A percentile compares a stretch with the other conserved stretches of the same genome.
Evolutionary conservation across 2,113 vertebrate genomes (phyloP).

Genomic region (Phoenicopterus ruber): DNA sequence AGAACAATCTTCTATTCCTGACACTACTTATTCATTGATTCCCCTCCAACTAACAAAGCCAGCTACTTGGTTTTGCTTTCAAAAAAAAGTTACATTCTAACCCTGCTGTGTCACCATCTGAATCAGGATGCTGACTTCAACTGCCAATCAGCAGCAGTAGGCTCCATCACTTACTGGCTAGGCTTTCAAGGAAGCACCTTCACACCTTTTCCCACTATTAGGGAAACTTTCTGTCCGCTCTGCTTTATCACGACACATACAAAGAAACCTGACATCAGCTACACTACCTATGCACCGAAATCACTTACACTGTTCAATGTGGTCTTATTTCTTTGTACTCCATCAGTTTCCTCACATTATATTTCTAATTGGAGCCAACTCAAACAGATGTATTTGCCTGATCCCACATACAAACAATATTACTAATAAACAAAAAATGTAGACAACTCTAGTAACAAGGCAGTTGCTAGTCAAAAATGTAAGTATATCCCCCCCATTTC

Average conservation of each 20-base stretch:
- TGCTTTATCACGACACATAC: background rate
- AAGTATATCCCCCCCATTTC: background rate
- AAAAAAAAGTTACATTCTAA: background rate
- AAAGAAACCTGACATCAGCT: background rate
- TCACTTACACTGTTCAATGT: background rate
- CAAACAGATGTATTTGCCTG: background rate
- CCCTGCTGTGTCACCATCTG: background rate
- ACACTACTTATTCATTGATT: background rate
- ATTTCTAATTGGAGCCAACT: background rate
- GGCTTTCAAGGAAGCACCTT: background rate
- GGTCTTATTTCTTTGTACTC: background rate
- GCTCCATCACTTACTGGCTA: accelerated
- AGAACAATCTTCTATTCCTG: background rate
- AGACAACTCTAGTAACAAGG: background rate
- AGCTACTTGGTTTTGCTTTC: background rate
- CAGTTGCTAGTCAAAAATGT: background rate
- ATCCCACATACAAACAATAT: background rate
- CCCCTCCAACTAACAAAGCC: background rate
- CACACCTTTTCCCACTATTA: background rate
- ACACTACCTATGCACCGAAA: background rate
- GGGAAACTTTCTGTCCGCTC: background rate
- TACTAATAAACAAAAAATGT: background rate
- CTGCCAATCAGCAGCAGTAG: background rate
- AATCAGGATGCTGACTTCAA: background rate
- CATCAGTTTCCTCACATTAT: background rate